A percentile compares a stretch with the other conserved stretches of the same genome.
phyloP scores from a whole-genome alignment of 2,113 vertebrate species.

The Empidonax alnorum region DNA sequence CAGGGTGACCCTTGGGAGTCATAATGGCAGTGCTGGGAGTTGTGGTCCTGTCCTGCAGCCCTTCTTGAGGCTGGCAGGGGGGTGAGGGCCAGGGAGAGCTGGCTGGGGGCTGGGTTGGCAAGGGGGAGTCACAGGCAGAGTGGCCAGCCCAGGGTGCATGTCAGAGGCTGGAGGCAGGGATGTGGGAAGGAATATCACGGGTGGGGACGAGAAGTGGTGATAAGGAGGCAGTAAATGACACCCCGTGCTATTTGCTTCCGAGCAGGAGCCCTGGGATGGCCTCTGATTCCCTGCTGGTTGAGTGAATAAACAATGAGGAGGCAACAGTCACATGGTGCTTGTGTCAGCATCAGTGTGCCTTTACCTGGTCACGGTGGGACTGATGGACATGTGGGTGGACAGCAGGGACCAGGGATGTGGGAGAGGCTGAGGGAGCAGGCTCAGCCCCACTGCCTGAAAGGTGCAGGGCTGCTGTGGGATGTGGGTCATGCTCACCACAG shows the following conservation, averaged over 20 bases:
- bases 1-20: rapidly evolving
- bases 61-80: not conserved
- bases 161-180: not conserved
- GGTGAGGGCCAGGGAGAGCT: not conserved
- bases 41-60: not conserved
- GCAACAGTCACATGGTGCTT: rapidly evolving
- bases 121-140: not conserved
- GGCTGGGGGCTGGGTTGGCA: rapidly evolving
- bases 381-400: not conserved
- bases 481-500: rapidly evolving
- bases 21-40: rapidly evolving
- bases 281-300: not conserved
- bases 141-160: rapidly evolving
- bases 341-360: rapidly evolving
- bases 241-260: not conserved
- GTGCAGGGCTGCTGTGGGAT: not conserved
- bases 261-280: not conserved
- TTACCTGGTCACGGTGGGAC: rapidly evolving
- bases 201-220: not conserved
- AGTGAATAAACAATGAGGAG: not conserved
- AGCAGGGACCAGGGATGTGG: too few species aligned
- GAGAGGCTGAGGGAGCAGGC: not conserved
- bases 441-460: not conserved
- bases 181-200: rapidly evolving
- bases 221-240: slow-evolving; percentile 13